A percentile compares a stretch with the other conserved stretches of the same genome.
phyloP scores from a whole-genome alignment of 1,140 invertebrate genomes.

The Cataglyphis hispanica region DNA sequence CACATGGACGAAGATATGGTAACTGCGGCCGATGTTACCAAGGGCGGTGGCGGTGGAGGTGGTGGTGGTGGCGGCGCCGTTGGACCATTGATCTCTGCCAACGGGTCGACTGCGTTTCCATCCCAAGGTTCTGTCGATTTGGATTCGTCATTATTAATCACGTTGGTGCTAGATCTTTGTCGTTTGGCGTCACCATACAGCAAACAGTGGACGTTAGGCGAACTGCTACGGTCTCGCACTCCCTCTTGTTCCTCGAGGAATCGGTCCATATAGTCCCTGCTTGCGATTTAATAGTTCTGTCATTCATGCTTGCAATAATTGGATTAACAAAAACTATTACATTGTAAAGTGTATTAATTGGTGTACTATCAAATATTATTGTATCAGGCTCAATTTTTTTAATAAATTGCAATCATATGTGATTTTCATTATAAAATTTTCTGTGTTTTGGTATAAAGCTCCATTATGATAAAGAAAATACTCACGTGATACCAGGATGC shows the following conservation, averaged over 20 bases:
- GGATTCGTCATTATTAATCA: conserved; percentile 79
- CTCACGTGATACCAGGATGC: conserved; percentile 91
- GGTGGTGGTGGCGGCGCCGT: conserved; percentile 68
- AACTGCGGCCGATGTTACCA: conserved; percentile 36
- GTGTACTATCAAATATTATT: not conserved
- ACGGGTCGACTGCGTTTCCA: conserved; percentile 67
- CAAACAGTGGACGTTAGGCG: conserved; percentile 89
- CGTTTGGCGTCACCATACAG: conserved; percentile 89
- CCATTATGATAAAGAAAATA: conserved; percentile 80
- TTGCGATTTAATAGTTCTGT: conserved; percentile 75
- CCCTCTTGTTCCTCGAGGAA: conserved; percentile 91
- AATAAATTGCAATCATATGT: not conserved
- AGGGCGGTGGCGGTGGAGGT: conserved; percentile 68
- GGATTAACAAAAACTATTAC: conserved; percentile 25
- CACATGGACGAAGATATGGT: conserved; percentile 63
- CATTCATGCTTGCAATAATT: conserved; percentile 70
- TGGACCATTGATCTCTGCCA: conserved; percentile 70
- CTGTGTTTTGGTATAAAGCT: conserved; percentile 21
- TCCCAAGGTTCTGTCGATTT: conserved; percentile 82
- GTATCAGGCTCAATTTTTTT: not conserved
- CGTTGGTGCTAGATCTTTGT: conserved; percentile 82
- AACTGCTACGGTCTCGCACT: conserved; percentile 86
- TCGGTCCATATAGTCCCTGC: conserved; percentile 92
- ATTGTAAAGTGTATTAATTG: conserved; percentile 29
- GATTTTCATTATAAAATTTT: not conserved